Conservation (phyloP, 2,797 vertebrate genomes). For the Schizothorax lantsangensis region DNA sequence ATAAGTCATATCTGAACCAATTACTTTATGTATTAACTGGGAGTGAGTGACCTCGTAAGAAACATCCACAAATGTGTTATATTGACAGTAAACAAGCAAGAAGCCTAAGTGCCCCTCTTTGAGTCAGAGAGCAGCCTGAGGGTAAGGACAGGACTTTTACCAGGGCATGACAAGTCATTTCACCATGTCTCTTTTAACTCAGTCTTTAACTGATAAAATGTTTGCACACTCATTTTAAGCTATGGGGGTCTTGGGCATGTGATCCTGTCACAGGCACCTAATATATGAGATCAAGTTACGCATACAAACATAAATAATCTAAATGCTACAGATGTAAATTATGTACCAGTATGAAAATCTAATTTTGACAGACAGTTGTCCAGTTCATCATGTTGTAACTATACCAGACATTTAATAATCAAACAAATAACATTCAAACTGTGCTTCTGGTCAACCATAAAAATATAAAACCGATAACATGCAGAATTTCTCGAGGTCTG, state of each 20-base stretch:
- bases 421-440: neutral
- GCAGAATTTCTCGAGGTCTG: too few relatives aligned
- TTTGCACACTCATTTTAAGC: neutral
- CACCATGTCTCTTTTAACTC: neutral
- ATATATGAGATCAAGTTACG: neutral
- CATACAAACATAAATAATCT: too few relatives aligned
- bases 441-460: neutral
- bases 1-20: neutral
- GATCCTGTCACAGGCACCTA: neutral
- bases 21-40: neutral
- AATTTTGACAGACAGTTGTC: neutral
- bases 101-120: neutral
- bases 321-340: neutral
- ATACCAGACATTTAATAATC: neutral
- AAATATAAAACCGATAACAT: neutral
- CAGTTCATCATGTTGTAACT: neutral
- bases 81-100: conserved; percentile 33
- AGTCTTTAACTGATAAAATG: neutral
- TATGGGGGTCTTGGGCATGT: neutral
- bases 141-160: conserved; percentile 19
- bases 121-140: neutral
- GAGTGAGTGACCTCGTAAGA: neutral
- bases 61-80: conserved; percentile 10
- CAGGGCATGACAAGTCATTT: conserved; percentile 7
- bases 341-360: neutral